Percentiles rank a stretch among this genome's conserved stretches.
phyloP scores from a whole-genome alignment of 2,888 invertebrate species.

The Notodonta dromedarius region DNA sequence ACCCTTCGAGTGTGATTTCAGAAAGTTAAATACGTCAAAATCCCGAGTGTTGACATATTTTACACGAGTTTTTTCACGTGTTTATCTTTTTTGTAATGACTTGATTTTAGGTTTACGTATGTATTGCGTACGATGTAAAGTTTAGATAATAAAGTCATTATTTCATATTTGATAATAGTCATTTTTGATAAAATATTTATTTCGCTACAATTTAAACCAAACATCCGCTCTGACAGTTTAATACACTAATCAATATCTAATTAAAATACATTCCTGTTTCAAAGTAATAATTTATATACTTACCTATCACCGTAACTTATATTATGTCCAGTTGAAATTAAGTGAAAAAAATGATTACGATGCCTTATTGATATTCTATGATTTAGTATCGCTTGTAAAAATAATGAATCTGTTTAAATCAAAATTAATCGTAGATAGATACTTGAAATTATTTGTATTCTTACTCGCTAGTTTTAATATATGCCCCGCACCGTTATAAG shows the following conservation, averaged over 20 bases:
- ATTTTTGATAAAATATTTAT: no score
- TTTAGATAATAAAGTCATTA: no score
- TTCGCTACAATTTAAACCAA: no score
- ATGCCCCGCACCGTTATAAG: constrained; percentile 34
- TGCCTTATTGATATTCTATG: constrained; percentile 6
- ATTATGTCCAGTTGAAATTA: no score
- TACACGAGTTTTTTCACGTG: no score
- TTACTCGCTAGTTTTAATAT: constrained; percentile 29
- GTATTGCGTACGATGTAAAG: no score
- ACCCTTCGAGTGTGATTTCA: no score
- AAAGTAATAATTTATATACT: background rate
- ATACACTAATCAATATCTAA: background rate
- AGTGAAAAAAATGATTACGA: background rate
- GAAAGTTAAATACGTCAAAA: no score
- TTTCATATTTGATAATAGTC: no score
- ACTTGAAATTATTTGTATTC: constrained; percentile 20
- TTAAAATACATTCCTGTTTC: background rate
- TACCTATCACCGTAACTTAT: background rate
- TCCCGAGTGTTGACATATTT: no score
- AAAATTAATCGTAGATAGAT: constrained; percentile 19
- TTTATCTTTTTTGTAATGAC: no score
- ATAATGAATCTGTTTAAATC: constrained; percentile 18
- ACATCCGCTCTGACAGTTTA: background rate
- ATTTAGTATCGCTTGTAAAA: constrained; percentile 21
- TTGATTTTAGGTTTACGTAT: no score